Evolutionary conservation across 1,140 invertebrate genomes (phyloP).

Genomic region (Conus ventricosus): DNA sequence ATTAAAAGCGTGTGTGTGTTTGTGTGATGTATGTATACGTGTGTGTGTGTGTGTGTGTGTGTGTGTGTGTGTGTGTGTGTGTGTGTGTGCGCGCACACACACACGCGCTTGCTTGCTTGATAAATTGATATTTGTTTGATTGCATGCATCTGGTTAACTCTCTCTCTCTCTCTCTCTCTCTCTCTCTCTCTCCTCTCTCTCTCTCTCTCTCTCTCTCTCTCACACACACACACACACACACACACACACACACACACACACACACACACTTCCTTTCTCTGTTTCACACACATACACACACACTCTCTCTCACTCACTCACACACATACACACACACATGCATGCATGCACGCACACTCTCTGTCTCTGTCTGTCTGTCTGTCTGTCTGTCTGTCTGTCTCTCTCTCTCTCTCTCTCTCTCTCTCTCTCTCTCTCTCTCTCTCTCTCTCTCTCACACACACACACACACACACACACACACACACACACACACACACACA

Average conservation of each 20-base stretch:
- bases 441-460: background rate
- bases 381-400: too few species aligned
- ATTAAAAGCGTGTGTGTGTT: background rate
- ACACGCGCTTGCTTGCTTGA: too few species aligned
- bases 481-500: too few species aligned
- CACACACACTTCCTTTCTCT: background rate
- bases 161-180: too few species aligned
- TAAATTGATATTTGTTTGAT: too few species aligned
- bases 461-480: too few species aligned
- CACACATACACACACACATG: too few species aligned
- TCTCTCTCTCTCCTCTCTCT: background rate
- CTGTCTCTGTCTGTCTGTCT: background rate
- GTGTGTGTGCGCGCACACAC: background rate
- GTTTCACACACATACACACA: background rate
- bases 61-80: slow-evolving; percentile 13
- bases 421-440: background rate
- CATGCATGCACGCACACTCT: background rate
- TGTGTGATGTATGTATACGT: too few species aligned
- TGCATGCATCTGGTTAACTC: too few species aligned
- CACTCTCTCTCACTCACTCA: too few species aligned
- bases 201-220: background rate
- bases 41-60: background rate
- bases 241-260: too few species aligned
- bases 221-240: too few species aligned
- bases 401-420: background rate